Evolutionary conservation across 2,888 invertebrate genomes (phyloP), one percentile per base, ranked within the genome.

Genomic region (Agrilus cyanescens): DNA sequence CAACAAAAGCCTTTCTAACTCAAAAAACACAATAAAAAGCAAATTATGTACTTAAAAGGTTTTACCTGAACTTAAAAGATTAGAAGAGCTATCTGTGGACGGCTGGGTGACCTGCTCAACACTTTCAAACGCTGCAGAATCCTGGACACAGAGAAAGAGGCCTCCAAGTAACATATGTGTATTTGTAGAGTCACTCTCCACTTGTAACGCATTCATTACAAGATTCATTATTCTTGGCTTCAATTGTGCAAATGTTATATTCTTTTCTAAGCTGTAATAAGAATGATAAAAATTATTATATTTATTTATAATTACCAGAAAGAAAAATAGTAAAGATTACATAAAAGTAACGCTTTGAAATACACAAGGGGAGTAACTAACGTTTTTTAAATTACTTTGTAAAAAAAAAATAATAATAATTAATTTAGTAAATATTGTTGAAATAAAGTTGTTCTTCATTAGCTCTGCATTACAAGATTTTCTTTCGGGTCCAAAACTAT

Each of bases 111-210:
- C 67, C 61, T 74, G 72, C 56, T 85, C 78, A 36, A 75, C 72
- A 60, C 80, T 80, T 65, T 88, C 87, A 57, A 77, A 81, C 35
- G 78, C 73, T 1, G 86, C 82, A 7, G 85, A 78, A 63, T 88
- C 87, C 63, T 85, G 84, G 4, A 88, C 85, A 51, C 82, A 78
- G 38, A 86, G 67, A 57, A 86, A 70, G 35, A 88, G 68, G 6
- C 85, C 86, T 37, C 87, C 87, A 31, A 93, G 68, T 30, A 91
- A 67, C 82, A 90, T 85, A 59, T 91, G 90, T 3, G 88, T 84
- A 65, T 93, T 93, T 51, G 79, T 76, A 1, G 88, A 77, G 68
- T 93, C 91, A 0, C 77, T 76, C 66, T 93, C 91, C 36, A 83
- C 82, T 68, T 85, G 82, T 15, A 93, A 68, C 3, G 89, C 85